Evolutionary conservation across 2,797 vertebrate genomes (phyloP).

Genomic region (Eutrigla gurnardus): DNA sequence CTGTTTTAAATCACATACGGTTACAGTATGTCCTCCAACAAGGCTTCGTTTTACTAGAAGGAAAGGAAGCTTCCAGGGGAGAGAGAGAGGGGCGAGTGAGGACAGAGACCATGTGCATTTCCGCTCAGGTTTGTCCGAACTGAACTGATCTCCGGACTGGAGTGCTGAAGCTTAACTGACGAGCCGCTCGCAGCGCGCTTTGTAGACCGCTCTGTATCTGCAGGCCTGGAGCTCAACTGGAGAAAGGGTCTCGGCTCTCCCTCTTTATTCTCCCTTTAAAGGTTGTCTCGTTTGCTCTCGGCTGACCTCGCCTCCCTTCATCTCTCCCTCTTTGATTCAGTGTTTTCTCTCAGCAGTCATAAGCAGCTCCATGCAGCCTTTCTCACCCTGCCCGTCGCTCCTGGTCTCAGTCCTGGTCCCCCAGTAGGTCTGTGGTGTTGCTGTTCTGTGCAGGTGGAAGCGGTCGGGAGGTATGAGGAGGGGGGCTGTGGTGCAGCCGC

Average conservation of each 20-base stretch:
- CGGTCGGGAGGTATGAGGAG: constrained; percentile 71
- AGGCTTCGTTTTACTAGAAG: constrained; percentile 51
- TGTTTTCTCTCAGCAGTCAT: constrained; percentile 46
- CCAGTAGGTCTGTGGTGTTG: constrained; percentile 82
- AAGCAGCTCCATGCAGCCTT: constrained; percentile 3
- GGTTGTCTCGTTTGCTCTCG: constrained; percentile 13
- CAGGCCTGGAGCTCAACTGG: constrained; percentile 26
- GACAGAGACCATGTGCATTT: constrained; percentile 49
- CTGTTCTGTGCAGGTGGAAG: constrained; percentile 79
- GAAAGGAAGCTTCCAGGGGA: constrained; percentile 50
- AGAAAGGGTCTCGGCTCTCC: constrained; percentile 18
- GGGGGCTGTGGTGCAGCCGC: constrained; percentile 78
- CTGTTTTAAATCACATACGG: constrained; percentile 69
- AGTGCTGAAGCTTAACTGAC: constrained; percentile 17
- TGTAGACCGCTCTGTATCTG: constrained; percentile 26
- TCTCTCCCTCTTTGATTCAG: constrained; percentile 24
- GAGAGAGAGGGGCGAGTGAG: constrained; percentile 39
- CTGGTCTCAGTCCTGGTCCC: constrained; percentile 80
- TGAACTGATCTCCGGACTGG: constrained; percentile 17
- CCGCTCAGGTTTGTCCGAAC: constrained; percentile 44
- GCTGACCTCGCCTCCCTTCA: neutral
- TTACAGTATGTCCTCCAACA: constrained; percentile 65
- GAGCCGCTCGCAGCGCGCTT: constrained; percentile 6
- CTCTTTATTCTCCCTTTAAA: constrained; percentile 32
- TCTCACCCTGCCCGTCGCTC: neutral